Percentiles rank a stretch among this genome's conserved stretches.
These are phyloP conservation scores for Apodemia mormo DNA, from an alignment of 2,888 invertebrate species.

Conservation along the genomic window DNA sequence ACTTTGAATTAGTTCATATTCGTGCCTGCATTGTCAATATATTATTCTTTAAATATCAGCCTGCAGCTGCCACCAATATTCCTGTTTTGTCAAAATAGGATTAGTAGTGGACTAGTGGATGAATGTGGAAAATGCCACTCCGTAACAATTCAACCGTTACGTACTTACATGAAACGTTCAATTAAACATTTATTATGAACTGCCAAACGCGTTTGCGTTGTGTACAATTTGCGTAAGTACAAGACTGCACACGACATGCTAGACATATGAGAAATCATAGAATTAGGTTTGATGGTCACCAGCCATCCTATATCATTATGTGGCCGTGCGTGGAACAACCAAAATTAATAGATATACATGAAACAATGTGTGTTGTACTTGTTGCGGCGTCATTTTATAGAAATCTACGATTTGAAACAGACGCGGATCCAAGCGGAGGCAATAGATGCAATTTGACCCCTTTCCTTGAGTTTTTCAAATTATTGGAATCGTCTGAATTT, in stretches of 20 bases:
- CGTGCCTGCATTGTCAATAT: background rate
- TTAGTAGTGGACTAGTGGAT: background rate
- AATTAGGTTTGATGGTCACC: background rate
- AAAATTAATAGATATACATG: background rate
- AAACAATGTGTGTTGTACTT: no score
- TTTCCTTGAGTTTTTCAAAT: no score
- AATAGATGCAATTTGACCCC: no score
- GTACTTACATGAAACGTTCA: background rate
- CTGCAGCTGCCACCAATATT: background rate
- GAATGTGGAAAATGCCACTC: slow-evolving; percentile 1
- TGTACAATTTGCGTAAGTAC: background rate
- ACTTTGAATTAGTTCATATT: no score
- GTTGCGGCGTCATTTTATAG: no score
- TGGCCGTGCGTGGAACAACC: background rate
- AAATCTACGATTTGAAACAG: no score
- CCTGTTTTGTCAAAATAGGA: background rate
- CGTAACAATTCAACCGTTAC: background rate
- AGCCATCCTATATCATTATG: background rate
- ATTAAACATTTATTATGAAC: slow-evolving; percentile 5
- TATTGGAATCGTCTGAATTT: no score
- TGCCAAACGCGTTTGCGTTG: background rate
- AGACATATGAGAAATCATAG: background rate
- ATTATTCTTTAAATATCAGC: background rate
- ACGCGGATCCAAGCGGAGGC: no score
- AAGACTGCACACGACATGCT: background rate